Conservation (phyloP, 2,888 invertebrate species). For the Panorpa germanica region DNA sequence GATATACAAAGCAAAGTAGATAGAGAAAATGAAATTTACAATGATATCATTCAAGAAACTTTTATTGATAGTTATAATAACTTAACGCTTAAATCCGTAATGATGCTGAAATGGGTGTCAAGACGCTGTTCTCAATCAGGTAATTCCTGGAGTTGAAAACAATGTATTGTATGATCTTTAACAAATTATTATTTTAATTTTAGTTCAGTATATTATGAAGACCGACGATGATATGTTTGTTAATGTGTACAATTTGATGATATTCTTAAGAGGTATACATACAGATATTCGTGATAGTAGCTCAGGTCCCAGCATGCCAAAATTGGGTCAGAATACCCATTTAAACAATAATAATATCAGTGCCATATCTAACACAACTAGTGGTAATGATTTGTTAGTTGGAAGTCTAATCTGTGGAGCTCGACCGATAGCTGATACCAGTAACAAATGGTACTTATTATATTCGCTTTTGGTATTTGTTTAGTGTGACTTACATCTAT, state of each 20-base stretch:
- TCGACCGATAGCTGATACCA: conserved; percentile 49
- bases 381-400: conserved; percentile 39
- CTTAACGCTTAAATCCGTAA: conserved; percentile 66
- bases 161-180: neutral
- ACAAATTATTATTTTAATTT: conserved; percentile 13
- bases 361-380: too few species aligned
- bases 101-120: conserved; percentile 67
- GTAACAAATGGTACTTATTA: conserved; percentile 49
- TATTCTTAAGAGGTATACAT: conserved; percentile 23
- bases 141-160: conserved; percentile 8
- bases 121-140: conserved; percentile 37
- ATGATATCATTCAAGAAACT: conserved; percentile 66
- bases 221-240: conserved; percentile 78
- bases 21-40: conserved; percentile 43
- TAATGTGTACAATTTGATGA: conserved; percentile 48
- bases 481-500: neutral
- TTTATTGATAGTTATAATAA: conserved; percentile 76
- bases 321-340: too few species aligned
- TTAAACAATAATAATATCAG: too few species aligned
- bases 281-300: conserved; percentile 1
- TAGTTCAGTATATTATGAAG: conserved; percentile 55
- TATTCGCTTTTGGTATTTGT: conserved; percentile 1
- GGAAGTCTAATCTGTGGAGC: conserved; percentile 67
- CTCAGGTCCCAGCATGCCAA: conserved; percentile 10
- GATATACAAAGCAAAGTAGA: conserved; percentile 40